Evolutionary conservation across 2,797 vertebrate species (phyloP), one percentile per base, ranked within the genome.

Genomic region (Tarsius wallacei): DNA sequence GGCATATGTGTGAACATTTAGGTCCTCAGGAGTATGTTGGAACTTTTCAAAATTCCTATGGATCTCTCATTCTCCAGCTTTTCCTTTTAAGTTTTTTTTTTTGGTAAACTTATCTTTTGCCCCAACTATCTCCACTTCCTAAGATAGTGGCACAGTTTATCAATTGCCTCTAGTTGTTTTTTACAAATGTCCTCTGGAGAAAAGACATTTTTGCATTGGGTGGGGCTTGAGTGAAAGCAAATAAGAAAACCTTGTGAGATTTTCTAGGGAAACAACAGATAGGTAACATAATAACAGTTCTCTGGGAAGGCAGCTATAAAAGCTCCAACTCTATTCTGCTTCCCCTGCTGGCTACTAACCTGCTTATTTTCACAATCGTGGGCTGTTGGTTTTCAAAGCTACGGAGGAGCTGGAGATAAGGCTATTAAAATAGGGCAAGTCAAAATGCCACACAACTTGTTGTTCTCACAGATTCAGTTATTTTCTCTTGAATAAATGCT

Each of bases 401-500:
- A 80, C 1, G 36, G 49, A 17, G 33, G 47, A 82, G 17, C 15
- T 73, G 51, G 55, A 87, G 26, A 55, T 51, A 51, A 64, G 22
- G 47, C 24, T 13, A 33, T 9, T 53, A 13, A 33, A 49, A 66
- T n/a, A 71, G 26, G 5, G 22, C 47, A 74, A 71, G 74, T 83
- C 9, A 92, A 73, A 93, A 81, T 76, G 49, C 51, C 36, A 33
- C 21, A 36, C 66, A 78, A 33, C 11, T 82, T 42, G 33, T 31
- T 78, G 28, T 71, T 90, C 36, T 84, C 63, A 53, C 49, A 94
- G 16, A 89, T 36, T 74, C 36, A 59, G 26, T 63, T 42, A 13
- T 81, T 96, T 89, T 28, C 95, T 53, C 73, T 87, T 81, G 15
- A 71, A 90, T 77, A 71, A 95, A 76, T 57, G 36, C 26, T 81